Conservation (phyloP, 2,113 vertebrate genomes). For the Apodemus speciosus region DNA sequence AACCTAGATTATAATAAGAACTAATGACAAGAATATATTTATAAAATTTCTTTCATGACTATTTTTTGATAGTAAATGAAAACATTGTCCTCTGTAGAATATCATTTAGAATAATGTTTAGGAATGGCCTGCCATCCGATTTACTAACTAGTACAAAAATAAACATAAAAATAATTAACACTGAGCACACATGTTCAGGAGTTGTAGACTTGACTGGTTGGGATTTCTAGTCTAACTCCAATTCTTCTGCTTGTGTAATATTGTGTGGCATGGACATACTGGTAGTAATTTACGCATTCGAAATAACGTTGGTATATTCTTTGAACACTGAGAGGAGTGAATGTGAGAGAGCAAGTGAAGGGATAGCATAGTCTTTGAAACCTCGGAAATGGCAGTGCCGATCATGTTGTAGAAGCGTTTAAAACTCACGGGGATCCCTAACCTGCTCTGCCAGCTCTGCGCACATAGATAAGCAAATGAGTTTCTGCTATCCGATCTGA, state of each 20-base stretch:
- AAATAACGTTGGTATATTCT: not conserved
- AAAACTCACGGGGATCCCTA: not conserved
- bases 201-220: not conserved
- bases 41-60: not conserved
- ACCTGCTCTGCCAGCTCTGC: not conserved
- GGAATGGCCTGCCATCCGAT: not conserved
- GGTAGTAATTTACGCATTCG: not conserved
- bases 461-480: not conserved
- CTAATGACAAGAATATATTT: not conserved
- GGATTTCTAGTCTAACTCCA: conserved; percentile 6
- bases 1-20: not conserved
- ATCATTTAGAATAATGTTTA: not conserved
- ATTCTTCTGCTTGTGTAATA: not conserved
- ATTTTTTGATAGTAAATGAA: not conserved
- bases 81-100: not conserved
- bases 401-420: not conserved
- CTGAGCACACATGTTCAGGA: not conserved
- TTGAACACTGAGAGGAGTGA: not conserved
- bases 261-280: not conserved
- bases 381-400: not conserved
- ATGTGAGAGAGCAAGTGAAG: not conserved
- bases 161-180: not conserved
- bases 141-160: not conserved
- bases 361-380: not conserved
- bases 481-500: not conserved